A percentile compares a stretch with the other conserved stretches of the same genome.
Evolutionary conservation across 2,888 invertebrate species (phyloP).

Genomic region (Stenichneumon culpator): DNA sequence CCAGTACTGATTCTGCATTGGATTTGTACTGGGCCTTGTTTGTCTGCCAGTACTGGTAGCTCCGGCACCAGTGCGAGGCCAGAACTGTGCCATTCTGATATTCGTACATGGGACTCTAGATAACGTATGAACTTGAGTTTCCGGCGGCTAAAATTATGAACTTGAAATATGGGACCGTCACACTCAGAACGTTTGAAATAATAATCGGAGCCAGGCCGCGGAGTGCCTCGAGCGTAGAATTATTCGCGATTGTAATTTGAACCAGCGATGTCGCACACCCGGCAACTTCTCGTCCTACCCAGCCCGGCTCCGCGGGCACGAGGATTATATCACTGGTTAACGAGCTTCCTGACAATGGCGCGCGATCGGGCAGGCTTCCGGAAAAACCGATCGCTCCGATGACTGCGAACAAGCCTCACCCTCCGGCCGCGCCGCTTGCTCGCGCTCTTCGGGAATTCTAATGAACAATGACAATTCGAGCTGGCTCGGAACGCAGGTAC

Average conservation of each 20-base stretch:
- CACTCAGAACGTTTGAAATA: conserved; percentile 19
- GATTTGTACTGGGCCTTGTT: no score
- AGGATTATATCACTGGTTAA: conserved; percentile 68
- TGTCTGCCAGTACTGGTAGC: no score
- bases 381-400: conserved; percentile 69
- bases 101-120: no score
- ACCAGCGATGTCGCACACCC: conserved; percentile 30
- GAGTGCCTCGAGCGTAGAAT: conserved; percentile 49
- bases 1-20: no score
- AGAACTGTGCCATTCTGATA: no score
- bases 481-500: conserved; percentile 44
- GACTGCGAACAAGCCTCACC: conserved; percentile 66
- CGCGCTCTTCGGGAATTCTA: conserved; percentile 54
- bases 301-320: neutral
- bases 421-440: conserved; percentile 4
- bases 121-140: no score
- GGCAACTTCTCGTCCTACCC: conserved; percentile 13
- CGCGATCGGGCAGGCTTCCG: conserved; percentile 70
- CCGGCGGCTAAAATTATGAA: no score
- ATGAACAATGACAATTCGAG: conserved; percentile 58
- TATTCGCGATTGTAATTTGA: conserved; percentile 67
- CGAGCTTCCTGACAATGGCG: conserved; percentile 71
- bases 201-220: neutral
- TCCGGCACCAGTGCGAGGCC: no score
- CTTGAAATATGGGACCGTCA: no score